These are phyloP conservation scores for Telmatochromis sp. DNA, from an alignment of 2,113 vertebrate genomes.

Conservation along the genomic window DNA sequence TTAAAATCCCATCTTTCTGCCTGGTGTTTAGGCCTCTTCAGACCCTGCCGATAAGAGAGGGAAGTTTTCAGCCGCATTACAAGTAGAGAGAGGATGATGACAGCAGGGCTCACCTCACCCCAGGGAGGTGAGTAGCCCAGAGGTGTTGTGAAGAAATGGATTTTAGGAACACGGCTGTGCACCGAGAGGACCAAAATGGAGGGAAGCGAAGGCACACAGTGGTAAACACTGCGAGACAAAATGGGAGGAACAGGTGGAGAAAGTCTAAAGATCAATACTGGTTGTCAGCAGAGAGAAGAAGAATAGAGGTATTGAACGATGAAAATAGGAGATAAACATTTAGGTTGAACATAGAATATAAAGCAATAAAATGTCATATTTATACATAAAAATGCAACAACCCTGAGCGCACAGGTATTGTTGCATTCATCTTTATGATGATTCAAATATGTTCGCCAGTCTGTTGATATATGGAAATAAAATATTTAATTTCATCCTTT, in stretches of 20 bases:
- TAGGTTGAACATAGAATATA: not conserved
- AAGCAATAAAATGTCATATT: not conserved
- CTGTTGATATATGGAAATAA: not conserved
- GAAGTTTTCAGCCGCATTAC: not conserved
- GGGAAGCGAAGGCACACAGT: not conserved
- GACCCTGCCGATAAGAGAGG: not conserved
- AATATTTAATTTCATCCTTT: not conserved
- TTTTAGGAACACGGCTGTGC: not conserved
- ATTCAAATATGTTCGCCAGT: not conserved
- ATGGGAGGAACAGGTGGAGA: not conserved
- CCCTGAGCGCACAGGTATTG: not conserved
- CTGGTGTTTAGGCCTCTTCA: not conserved
- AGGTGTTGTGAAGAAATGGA: constrained; percentile 27
- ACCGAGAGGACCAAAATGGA: not conserved
- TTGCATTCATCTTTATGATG: not conserved
- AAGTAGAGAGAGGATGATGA: constrained; percentile 13
- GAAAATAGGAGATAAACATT: not conserved
- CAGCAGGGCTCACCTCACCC: not conserved
- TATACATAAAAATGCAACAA: not conserved
- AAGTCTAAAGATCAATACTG: not conserved
- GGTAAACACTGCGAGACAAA: not conserved
- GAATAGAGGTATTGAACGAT: not conserved
- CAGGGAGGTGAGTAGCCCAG: constrained; percentile 1
- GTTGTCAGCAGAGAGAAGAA: not conserved
- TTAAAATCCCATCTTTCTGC: not conserved